These are phyloP conservation scores for Tiphia femorata DNA, from an alignment of 2,888 invertebrate species.

Conservation along the genomic window DNA sequence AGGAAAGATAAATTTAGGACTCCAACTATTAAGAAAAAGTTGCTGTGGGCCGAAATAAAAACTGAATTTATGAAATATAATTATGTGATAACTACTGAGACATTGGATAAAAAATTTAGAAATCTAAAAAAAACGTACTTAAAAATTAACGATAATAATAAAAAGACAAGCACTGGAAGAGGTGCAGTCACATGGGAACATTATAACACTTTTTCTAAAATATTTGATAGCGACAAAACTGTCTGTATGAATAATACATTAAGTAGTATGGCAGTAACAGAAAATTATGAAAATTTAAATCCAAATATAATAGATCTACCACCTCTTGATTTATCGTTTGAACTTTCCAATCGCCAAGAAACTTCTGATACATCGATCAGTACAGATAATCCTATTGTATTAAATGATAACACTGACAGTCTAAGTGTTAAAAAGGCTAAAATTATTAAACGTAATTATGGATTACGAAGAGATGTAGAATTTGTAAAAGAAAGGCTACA, in stretches of 20 bases:
- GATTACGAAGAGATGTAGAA: too few relatives aligned
- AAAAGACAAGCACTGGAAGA: background rate
- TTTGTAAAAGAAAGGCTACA: too few relatives aligned
- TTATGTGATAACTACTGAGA: background rate
- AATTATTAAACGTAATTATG: too few relatives aligned
- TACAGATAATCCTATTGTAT: too few relatives aligned
- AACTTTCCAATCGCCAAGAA: too few relatives aligned
- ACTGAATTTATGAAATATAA: background rate
- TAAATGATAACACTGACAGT: too few relatives aligned
- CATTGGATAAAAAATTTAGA: slow-evolving; percentile 9
- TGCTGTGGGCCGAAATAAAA: slow-evolving; percentile 4
- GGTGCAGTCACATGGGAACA: slow-evolving; percentile 7
- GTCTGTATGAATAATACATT: background rate
- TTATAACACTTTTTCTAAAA: background rate
- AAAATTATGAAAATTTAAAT: background rate
- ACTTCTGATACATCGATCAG: too few relatives aligned
- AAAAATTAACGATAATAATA: slow-evolving; percentile 4
- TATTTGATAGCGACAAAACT: slow-evolving; percentile 5
- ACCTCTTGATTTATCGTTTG: too few relatives aligned
- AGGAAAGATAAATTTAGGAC: slow-evolving; percentile 4
- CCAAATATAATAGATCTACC: too few relatives aligned
- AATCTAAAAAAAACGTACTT: slow-evolving; percentile 4
- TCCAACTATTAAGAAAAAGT: background rate
- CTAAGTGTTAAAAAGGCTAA: too few relatives aligned
- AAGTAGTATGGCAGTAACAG: background rate